Conservation (phyloP, 2,113 vertebrate genomes). For the Strix aluco region DNA sequence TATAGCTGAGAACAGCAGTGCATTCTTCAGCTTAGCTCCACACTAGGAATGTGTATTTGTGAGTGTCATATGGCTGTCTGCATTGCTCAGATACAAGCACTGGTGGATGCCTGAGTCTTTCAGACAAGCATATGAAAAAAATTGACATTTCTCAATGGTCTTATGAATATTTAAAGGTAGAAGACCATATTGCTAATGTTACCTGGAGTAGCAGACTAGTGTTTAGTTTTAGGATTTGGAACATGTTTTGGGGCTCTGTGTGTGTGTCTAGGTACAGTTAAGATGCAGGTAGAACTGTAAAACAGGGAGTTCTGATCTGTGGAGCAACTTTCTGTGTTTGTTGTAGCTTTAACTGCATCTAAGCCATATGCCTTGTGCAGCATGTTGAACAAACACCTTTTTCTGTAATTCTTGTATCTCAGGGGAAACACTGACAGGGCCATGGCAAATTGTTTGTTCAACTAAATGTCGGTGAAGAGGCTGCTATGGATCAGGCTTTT, state of each 20-base stretch:
- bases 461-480: slow-evolving; percentile 19
- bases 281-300: neutral
- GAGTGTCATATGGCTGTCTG: slow-evolving; percentile 34
- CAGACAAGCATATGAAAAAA: slow-evolving; percentile 33
- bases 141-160: slow-evolving; percentile 2
- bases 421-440: slow-evolving; percentile 8
- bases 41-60: neutral
- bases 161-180: slow-evolving; percentile 28
- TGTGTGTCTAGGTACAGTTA: neutral
- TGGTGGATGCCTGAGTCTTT: neutral
- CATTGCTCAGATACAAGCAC: neutral
- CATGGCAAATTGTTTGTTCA: slow-evolving; percentile 44
- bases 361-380: slow-evolving; percentile 24
- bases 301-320: neutral
- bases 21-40: neutral
- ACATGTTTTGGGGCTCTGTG: neutral
- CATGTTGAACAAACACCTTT: slow-evolving; percentile 57
- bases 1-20: neutral
- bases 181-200: neutral
- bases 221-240: neutral
- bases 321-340: neutral
- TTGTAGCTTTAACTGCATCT: slow-evolving; percentile 16
- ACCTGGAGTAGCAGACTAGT: neutral
- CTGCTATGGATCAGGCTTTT: slow-evolving; percentile 53
- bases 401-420: slow-evolving; percentile 22